phyloP scores from a whole-genome alignment of 2,113 vertebrate genomes.

The Cephalopholis sonnerati region DNA sequence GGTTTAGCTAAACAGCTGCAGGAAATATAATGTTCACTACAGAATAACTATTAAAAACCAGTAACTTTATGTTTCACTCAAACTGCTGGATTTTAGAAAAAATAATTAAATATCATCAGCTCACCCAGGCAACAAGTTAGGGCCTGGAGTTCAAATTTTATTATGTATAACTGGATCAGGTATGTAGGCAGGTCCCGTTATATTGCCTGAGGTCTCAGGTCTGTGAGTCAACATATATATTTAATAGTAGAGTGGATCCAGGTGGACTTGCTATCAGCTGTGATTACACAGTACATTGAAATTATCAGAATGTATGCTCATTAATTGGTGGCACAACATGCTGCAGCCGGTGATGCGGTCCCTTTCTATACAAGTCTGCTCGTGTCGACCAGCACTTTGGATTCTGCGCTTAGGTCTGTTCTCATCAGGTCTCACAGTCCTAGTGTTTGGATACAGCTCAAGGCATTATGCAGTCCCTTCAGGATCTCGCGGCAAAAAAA shows the following conservation, averaged over 20 bases:
- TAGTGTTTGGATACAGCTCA: no score
- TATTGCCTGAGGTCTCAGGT: not conserved
- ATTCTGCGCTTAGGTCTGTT: not conserved
- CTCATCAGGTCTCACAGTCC: no score
- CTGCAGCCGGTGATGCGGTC: not conserved
- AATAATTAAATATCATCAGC: no score
- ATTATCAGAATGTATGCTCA: not conserved
- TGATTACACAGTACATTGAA: not conserved
- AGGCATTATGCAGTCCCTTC: no score
- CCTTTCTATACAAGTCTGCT: not conserved
- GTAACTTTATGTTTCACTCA: not conserved
- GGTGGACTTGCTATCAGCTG: not conserved
- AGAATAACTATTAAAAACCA: not conserved
- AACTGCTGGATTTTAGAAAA: no score
- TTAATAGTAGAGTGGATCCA: not conserved
- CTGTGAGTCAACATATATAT: not conserved
- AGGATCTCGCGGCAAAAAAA: no score
- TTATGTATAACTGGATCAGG: no score
- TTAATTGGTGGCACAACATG: not conserved
- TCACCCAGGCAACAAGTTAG: no score
- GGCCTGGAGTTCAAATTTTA: no score
- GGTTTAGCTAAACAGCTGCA: not conserved
- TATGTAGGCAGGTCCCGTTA: not conserved
- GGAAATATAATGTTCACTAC: not conserved
- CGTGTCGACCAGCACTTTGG: not conserved